These are phyloP conservation scores for Mystacornis crossleyi DNA, from an alignment of 2,113 vertebrate genomes.

Conservation along the genomic window DNA sequence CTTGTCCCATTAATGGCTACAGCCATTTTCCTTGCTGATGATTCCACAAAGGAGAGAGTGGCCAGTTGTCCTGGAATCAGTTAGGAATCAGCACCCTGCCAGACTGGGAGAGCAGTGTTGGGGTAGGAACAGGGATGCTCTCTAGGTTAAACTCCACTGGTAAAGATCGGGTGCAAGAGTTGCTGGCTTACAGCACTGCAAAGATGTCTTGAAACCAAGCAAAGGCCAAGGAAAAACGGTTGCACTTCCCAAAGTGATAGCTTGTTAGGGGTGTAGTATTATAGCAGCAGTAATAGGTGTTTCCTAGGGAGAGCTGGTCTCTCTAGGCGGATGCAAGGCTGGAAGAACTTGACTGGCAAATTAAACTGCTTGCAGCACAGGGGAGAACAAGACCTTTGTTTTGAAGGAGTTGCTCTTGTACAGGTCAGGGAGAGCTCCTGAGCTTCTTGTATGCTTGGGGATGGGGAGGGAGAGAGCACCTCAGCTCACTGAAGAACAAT, in stretches of 20 bases:
- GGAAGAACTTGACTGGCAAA: background rate
- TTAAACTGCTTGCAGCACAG: background rate
- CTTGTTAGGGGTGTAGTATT: background rate
- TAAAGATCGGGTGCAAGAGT: background rate
- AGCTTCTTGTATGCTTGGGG: fast-evolving
- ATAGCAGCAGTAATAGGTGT: background rate
- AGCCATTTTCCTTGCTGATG: background rate
- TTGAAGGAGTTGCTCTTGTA: background rate
- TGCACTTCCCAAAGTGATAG: background rate
- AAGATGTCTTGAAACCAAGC: background rate
- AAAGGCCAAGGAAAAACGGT: background rate
- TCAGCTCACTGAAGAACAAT: background rate
- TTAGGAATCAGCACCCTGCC: background rate
- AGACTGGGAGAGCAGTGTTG: background rate
- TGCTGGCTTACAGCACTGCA: background rate
- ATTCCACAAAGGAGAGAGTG: background rate
- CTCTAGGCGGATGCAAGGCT: background rate
- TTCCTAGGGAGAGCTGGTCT: too few relatives aligned
- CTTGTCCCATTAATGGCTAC: background rate
- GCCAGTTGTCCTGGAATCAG: background rate
- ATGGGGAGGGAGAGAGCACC: background rate
- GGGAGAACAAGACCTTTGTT: background rate
- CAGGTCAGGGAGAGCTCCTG: background rate
- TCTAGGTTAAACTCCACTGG: background rate
- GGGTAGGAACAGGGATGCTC: background rate